Evolutionary conservation across 2,888 invertebrate genomes (phyloP).

Genomic region (Polyommatus icarus): DNA sequence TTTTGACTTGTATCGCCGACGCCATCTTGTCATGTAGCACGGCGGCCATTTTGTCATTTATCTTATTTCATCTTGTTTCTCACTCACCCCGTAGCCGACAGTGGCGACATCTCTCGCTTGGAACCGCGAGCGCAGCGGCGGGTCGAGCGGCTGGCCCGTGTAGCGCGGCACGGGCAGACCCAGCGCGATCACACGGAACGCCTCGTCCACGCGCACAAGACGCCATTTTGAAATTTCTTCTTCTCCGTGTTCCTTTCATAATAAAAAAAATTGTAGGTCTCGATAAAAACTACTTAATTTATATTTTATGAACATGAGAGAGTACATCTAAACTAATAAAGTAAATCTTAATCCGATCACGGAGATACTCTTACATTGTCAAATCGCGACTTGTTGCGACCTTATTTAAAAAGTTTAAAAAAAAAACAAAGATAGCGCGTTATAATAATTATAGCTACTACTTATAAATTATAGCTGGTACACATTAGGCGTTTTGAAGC

Average conservation of each 20-base stretch:
- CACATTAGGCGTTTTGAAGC: too few relatives aligned
- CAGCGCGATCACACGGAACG: constrained; percentile 96
- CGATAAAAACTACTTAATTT: too few relatives aligned
- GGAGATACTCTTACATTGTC: too few relatives aligned
- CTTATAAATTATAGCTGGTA: too few relatives aligned
- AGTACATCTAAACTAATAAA: too few relatives aligned
- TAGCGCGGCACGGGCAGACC: constrained; percentile 94
- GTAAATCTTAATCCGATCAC: too few relatives aligned
- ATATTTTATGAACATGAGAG: too few relatives aligned
- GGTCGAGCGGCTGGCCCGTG: constrained; percentile 96
- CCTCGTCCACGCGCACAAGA: constrained; percentile 94
- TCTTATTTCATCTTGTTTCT: background rate
- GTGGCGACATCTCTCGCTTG: constrained; percentile 92
- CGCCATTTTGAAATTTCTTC: constrained; percentile 92
- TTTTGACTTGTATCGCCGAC: too few relatives aligned
- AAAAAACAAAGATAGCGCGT: too few relatives aligned
- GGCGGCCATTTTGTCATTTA: constrained; percentile 18
- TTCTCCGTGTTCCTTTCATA: constrained; percentile 85
- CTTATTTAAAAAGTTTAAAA: too few relatives aligned
- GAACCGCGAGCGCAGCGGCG: constrained; percentile 95
- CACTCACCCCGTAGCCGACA: constrained; percentile 83
- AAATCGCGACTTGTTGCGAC: too few relatives aligned
- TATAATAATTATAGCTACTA: too few relatives aligned
- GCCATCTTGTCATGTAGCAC: background rate
- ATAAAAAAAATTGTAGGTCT: background rate